These are phyloP conservation scores for Drepanosiphum platanoidis DNA, from an alignment of 2,888 invertebrate species.

Conservation along the genomic window DNA sequence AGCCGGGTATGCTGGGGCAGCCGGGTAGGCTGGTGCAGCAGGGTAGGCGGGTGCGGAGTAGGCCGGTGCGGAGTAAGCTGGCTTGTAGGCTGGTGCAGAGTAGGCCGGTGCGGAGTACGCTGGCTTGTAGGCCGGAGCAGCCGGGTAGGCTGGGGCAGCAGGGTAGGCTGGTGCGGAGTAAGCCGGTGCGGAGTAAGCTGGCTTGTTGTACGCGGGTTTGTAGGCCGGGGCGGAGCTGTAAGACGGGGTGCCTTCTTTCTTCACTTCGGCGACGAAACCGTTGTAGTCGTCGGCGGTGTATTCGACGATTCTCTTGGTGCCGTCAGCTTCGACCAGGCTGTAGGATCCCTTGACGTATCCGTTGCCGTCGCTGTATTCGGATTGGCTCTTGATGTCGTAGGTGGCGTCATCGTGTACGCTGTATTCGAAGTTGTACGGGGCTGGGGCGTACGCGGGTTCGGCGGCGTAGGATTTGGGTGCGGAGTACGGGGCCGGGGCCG, in stretches of 20 bases:
- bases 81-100: slow-evolving; percentile 45
- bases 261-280: slow-evolving; percentile 73
- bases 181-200: slow-evolving; percentile 53
- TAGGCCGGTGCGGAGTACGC: no score
- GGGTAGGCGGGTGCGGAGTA: slow-evolving; percentile 37
- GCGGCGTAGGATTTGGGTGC: slow-evolving; percentile 47
- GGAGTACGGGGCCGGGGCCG: slow-evolving; percentile 33
- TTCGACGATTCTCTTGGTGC: slow-evolving; percentile 68
- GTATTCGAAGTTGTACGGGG: slow-evolving; percentile 65
- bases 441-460: slow-evolving; percentile 39
- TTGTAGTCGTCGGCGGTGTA: slow-evolving; percentile 68
- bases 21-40: slow-evolving; percentile 59
- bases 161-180: no score
- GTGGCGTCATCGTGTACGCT: slow-evolving; percentile 65
- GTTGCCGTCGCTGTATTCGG: slow-evolving; percentile 65
- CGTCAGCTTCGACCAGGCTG: slow-evolving; percentile 71
- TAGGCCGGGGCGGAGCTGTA: slow-evolving; percentile 41
- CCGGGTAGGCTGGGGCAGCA: no score
- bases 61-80: no score
- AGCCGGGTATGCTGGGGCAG: not conserved
- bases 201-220: slow-evolving; percentile 27
- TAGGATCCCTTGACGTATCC: slow-evolving; percentile 71
- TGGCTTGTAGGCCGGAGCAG: slow-evolving; percentile 25
- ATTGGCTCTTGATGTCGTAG: slow-evolving; percentile 65
- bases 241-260: slow-evolving; percentile 65